These are phyloP conservation scores for Drosophila paramelanica DNA, from an alignment of 2,888 invertebrate genomes.

Conservation along the genomic window DNA sequence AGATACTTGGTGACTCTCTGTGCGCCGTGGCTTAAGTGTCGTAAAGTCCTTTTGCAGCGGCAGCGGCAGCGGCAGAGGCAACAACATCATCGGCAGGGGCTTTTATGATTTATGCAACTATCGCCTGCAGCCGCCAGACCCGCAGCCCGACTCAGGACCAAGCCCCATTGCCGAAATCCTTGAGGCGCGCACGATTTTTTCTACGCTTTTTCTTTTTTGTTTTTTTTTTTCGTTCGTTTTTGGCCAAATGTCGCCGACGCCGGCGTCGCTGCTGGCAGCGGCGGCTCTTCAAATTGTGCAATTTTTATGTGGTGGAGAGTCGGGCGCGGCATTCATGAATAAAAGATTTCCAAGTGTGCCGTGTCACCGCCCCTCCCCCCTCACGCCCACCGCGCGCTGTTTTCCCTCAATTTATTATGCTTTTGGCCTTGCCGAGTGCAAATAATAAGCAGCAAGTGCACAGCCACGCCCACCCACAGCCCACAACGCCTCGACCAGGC, in stretches of 20 bases:
- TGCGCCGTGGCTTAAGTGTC: constrained; percentile 74
- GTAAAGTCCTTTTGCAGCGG: constrained; percentile 72
- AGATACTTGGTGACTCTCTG: constrained; percentile 67
- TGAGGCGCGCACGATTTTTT: constrained; percentile 52
- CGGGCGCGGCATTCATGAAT: constrained; percentile 68
- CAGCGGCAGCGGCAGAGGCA: constrained; percentile 10
- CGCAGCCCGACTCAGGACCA: constrained; percentile 28
- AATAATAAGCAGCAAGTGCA: constrained; percentile 81
- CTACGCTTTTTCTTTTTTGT: background rate
- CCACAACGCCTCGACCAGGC: constrained; percentile 34
- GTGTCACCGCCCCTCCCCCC: background rate
- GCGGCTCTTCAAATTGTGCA: constrained; percentile 74
- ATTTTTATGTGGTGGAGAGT: constrained; percentile 63
- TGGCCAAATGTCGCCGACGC: constrained; percentile 65
- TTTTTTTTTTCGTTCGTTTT: constrained; percentile 32
- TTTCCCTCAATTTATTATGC: constrained; percentile 73
- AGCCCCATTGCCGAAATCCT: constrained; percentile 74
- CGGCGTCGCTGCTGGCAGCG: constrained; percentile 20
- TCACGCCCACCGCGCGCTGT: constrained; percentile 14
- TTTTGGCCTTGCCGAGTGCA: constrained; percentile 79
- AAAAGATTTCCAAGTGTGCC: constrained; percentile 74
- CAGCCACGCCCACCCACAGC: constrained; percentile 54
- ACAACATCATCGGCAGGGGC: constrained; percentile 40
- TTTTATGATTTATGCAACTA: constrained; percentile 82
- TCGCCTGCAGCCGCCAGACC: constrained; percentile 68